Conservation (phyloP, 1,140 invertebrate species). For the Brachionus calyciflorus region DNA sequence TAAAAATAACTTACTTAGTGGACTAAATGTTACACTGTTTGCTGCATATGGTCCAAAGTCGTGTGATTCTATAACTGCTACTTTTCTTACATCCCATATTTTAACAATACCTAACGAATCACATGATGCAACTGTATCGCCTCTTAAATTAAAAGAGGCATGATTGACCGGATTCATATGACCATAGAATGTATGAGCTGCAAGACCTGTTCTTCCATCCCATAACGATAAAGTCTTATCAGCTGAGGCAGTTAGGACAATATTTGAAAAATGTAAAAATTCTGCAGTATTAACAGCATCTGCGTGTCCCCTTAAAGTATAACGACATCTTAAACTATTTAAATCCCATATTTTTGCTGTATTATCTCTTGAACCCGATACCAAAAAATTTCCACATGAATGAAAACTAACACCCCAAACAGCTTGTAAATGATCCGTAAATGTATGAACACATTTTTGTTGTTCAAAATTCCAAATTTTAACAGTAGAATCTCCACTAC, state of each 20-base stretch:
- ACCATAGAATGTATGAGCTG: slow-evolving; percentile 60
- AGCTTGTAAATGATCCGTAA: slow-evolving; percentile 49
- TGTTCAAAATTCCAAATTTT: slow-evolving; percentile 40
- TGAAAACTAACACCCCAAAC: slow-evolving; percentile 61
- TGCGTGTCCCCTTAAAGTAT: slow-evolving; percentile 58
- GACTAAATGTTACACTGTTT: slow-evolving; percentile 59
- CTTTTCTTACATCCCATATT: slow-evolving; percentile 60
- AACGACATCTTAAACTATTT: slow-evolving; percentile 59
- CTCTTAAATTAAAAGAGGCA: slow-evolving; percentile 57
- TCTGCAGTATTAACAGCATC: slow-evolving; percentile 61
- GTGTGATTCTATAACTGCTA: slow-evolving; percentile 51
- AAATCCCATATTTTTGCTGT: slow-evolving; percentile 60
- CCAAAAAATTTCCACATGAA: slow-evolving; percentile 60
- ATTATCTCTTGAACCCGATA: slow-evolving; percentile 60
- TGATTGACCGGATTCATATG: slow-evolving; percentile 60
- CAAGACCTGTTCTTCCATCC: slow-evolving; percentile 59
- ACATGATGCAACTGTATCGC: slow-evolving; percentile 60
- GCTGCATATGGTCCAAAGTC: slow-evolving; percentile 59
- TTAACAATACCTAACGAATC: slow-evolving; percentile 60
- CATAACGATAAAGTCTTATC: slow-evolving; percentile 61
- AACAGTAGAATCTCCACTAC: slow-evolving; percentile 36
- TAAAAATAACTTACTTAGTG: slow-evolving; percentile 52
- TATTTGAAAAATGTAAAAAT: slow-evolving; percentile 60
- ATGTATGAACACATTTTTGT: slow-evolving; percentile 43
- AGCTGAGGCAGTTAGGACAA: slow-evolving; percentile 57